Base-by-base conservation (phyloP, 1,140 invertebrate genomes). In the Phocides pigmalion region DNA sequence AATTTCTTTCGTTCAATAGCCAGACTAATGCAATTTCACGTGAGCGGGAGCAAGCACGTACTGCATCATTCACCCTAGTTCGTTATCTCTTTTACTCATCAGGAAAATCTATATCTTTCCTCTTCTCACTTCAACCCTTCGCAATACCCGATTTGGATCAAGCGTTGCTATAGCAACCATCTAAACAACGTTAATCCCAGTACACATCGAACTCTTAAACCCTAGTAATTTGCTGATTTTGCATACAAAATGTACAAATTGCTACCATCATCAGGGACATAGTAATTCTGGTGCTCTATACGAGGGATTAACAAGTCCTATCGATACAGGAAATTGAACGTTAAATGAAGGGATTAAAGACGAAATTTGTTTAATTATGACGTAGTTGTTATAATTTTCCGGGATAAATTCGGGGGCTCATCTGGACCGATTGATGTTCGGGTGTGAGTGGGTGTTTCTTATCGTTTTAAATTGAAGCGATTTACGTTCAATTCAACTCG, bases 21-120 rank as follows among this genome's bases (percentile, higher is more conserved):
- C 49, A 76, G 73, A 68, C 69, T 85, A 89, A 89, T 89, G 80
- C 84, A 89, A 89, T 87, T 84, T 87, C 79, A 70, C 70, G 70
- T 64, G 70, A 73, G 68, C 74, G 68, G 66, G 64, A 77, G 63
- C 72, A 79, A 84, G 70, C 77, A 74, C 70, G 74, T 72, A 79
- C 56, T 86, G 77, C 81, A 82, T 68, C 68, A 68, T 64, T 68
- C 62, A 68, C 81, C 79, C 76, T 42, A 44, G 44, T 41, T 51
- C 16, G 28, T 44, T 49, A 2, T 76, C 81, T 53, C 75, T 73
- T 66, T 84, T 69, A 46, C 65, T 50, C 79, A 28, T 39, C 56
- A 28, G 17, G 17, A 39, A 68, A 63, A 41, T 11, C 15, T 62
- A 63, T 70, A 46, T 39, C 5, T 42, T 17, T 81, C 73, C 63